phyloP scores from a whole-genome alignment of 2,797 vertebrate genomes.

The Lagorchestes hirsutus region DNA sequence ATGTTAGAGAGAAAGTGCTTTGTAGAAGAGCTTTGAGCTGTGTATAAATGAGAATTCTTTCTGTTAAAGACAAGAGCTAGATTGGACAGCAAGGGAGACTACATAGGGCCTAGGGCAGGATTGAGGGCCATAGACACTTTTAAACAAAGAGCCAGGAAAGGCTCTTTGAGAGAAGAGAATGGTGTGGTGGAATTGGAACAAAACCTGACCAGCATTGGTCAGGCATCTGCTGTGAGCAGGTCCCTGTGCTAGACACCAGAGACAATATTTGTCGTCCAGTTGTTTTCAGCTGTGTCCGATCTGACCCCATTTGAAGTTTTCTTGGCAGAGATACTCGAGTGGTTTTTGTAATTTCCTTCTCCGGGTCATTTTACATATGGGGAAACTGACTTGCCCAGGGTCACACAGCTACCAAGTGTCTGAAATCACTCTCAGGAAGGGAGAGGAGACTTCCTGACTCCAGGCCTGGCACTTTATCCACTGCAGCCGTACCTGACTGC shows the following conservation, averaged over 20 bases:
- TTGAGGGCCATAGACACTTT: neutral
- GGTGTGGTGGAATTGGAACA: neutral
- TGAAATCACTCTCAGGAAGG: neutral
- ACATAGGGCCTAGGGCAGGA: neutral
- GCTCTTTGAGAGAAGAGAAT: neutral
- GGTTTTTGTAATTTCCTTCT: neutral
- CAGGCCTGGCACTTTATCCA: no score
- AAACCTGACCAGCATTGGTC: neutral
- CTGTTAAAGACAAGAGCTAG: neutral
- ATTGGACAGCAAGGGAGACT: neutral
- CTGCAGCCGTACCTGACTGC: neutral
- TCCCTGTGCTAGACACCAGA: neutral
- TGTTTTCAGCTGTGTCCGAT: neutral
- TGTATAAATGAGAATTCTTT: neutral
- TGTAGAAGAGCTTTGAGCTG: neutral
- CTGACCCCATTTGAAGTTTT: neutral
- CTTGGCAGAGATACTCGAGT: neutral
- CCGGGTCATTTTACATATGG: neutral
- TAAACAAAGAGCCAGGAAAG: neutral
- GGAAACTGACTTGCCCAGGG: neutral
- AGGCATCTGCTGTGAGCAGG: neutral
- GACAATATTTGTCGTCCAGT: neutral
- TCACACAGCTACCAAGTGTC: neutral
- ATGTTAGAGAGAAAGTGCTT: neutral
- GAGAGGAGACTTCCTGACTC: neutral